These are phyloP conservation scores for Sebastes dallii DNA, from an alignment of 2,797 vertebrate genomes.

Conservation along the genomic window DNA sequence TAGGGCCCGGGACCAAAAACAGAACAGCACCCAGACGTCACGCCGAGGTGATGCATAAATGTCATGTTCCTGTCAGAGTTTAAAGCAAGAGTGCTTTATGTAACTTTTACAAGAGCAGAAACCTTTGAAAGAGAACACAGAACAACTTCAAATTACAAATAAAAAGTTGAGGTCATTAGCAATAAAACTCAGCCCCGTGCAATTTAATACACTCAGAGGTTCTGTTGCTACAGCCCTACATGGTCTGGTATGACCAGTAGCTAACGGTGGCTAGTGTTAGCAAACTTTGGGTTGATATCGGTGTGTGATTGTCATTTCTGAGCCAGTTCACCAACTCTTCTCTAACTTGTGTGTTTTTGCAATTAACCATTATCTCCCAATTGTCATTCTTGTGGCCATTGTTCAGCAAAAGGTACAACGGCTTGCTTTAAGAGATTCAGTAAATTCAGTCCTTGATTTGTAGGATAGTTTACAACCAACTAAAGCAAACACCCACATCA, in stretches of 20 bases:
- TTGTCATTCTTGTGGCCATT: neutral
- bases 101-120: neutral
- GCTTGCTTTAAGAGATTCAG: neutral
- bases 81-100: neutral
- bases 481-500: neutral
- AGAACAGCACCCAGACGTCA: conserved; percentile 1
- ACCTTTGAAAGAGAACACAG: neutral
- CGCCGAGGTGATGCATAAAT: conserved; percentile 3
- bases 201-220: neutral
- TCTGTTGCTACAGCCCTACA: neutral
- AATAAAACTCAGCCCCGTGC: neutral
- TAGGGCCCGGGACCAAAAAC: conserved; percentile 24
- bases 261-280: neutral
- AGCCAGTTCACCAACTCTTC: neutral
- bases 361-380: neutral
- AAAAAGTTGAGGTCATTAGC: neutral
- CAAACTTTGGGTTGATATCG: neutral
- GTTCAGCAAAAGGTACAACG: neutral
- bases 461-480: neutral
- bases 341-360: neutral
- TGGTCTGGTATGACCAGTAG: neutral
- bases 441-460: neutral
- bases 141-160: neutral
- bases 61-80: conserved; percentile 3
- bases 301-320: neutral